Percentiles rank a stretch among this genome's conserved stretches.
Evolutionary conservation across 2,888 invertebrate genomes (phyloP).

Genomic region (Belgica antarctica): DNA sequence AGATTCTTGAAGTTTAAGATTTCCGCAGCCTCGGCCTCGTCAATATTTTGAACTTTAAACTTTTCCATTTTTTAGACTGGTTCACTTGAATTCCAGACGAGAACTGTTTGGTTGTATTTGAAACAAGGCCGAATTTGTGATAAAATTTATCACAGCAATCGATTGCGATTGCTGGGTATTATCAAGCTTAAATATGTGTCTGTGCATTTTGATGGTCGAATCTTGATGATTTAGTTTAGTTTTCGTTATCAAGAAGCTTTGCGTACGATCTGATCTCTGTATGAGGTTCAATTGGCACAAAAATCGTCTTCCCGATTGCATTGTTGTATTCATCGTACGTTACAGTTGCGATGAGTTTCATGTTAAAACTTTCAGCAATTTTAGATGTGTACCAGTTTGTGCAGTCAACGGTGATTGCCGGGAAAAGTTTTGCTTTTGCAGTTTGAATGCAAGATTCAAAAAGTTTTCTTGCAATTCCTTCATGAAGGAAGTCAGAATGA

Average conservation of each 20-base stretch:
- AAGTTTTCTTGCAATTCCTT: slow-evolving; percentile 11
- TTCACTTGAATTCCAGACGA: too few relatives aligned
- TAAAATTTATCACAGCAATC: too few relatives aligned
- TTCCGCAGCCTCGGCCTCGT: too few relatives aligned
- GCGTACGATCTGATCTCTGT: slow-evolving; percentile 29
- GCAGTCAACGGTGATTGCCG: slow-evolving; percentile 22
- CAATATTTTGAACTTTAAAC: too few relatives aligned
- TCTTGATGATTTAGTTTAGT: too few relatives aligned
- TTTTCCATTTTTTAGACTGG: too few relatives aligned
- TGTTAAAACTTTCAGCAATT: slow-evolving; percentile 18
- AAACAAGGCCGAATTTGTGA: too few relatives aligned
- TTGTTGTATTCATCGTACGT: slow-evolving; percentile 36
- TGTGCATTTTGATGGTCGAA: background rate
- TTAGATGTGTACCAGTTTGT: slow-evolving; percentile 27
- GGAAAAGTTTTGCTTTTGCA: slow-evolving; percentile 8
- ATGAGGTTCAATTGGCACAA: slow-evolving; percentile 37
- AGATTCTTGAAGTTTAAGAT: too few relatives aligned
- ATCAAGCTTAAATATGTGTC: too few relatives aligned
- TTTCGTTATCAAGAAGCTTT: background rate
- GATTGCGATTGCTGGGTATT: too few relatives aligned
- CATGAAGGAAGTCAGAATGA: background rate
- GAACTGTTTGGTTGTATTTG: too few relatives aligned
- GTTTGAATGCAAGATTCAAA: slow-evolving; percentile 30
- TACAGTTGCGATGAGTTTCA: slow-evolving; percentile 12
- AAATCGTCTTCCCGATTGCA: too few relatives aligned